These are phyloP conservation scores for Cotesia vestalis DNA, from an alignment of 1,140 invertebrate species.

Conservation along the genomic window DNA sequence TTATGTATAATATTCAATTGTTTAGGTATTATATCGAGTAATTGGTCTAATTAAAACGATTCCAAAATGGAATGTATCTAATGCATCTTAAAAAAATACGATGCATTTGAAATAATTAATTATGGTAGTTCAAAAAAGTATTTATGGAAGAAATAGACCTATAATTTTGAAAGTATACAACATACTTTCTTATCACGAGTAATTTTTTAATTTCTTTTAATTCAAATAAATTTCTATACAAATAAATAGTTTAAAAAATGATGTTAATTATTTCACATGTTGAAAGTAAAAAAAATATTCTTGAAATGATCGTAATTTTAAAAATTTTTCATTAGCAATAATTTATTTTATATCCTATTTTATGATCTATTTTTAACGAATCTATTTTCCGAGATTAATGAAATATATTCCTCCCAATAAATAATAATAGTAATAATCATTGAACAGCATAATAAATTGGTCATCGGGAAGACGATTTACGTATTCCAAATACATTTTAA, in stretches of 20 bases:
- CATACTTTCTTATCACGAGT: not conserved
- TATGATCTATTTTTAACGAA: too few relatives aligned
- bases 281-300: too few relatives aligned
- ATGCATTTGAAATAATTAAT: not conserved
- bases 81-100: not conserved
- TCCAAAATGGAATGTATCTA: conserved; percentile 11
- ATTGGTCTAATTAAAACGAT: conserved; percentile 5
- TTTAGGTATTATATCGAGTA: not conserved
- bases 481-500: conserved; percentile 23
- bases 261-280: too few relatives aligned
- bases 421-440: not conserved
- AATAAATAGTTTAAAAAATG: too few relatives aligned
- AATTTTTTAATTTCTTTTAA: too few relatives aligned
- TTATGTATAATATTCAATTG: conserved; percentile 25
- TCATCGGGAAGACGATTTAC: conserved; percentile 19
- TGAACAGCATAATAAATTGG: not conserved
- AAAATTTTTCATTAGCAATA: too few relatives aligned
- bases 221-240: too few relatives aligned
- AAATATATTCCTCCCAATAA: not conserved
- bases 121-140: not conserved
- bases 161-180: not conserved
- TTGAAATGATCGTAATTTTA: too few relatives aligned
- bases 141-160: too few relatives aligned
- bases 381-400: too few relatives aligned
- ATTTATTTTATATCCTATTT: too few relatives aligned